Percentiles rank a stretch among this genome's conserved stretches.
phyloP scores from a whole-genome alignment of 2,113 vertebrate genomes.

The Nematolebias whitei region DNA sequence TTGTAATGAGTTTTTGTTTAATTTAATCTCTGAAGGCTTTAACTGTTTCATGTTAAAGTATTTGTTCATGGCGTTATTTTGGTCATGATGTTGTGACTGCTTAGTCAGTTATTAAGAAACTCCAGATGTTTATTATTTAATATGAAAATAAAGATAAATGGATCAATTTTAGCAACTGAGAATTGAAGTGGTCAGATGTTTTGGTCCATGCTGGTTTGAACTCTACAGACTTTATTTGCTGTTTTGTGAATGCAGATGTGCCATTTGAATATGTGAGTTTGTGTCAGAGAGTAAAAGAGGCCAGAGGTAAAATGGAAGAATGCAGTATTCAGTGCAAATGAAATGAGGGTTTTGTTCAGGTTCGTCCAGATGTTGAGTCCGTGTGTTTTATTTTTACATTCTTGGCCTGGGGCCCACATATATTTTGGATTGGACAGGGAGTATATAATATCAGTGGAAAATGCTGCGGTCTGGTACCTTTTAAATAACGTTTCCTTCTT shows the following conservation, averaged over 20 bases:
- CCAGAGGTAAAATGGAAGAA: conserved; percentile 92
- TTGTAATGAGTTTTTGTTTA: no score
- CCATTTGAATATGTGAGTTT: conserved; percentile 22
- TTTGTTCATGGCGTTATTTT: no score
- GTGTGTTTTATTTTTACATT: conserved; percentile 93
- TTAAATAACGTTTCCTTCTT: conserved; percentile 99
- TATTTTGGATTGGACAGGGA: conserved; percentile 99
- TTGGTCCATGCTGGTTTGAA: conserved; percentile 4
- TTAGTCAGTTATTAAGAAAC: neutral
- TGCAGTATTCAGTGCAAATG: conserved; percentile 95
- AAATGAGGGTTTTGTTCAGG: conserved; percentile 99
- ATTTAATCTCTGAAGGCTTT: no score
- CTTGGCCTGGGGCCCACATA: conserved; percentile 95
- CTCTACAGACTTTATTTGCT: conserved; percentile 21
- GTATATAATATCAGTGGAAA: conserved; percentile 99
- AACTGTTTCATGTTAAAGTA: no score
- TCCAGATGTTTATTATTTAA: conserved; percentile 13
- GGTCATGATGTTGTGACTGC: no score
- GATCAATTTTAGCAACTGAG: no score
- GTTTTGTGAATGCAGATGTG: conserved; percentile 12
- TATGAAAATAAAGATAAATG: neutral
- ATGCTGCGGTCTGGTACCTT: conserved; percentile 99
- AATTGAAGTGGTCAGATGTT: neutral
- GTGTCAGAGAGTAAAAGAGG: conserved; percentile 59
- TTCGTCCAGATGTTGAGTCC: conserved; percentile 99